These are phyloP conservation scores for Marasmarcha lunaedactyla DNA, from an alignment of 2,888 invertebrate species.

Conservation along the genomic window DNA sequence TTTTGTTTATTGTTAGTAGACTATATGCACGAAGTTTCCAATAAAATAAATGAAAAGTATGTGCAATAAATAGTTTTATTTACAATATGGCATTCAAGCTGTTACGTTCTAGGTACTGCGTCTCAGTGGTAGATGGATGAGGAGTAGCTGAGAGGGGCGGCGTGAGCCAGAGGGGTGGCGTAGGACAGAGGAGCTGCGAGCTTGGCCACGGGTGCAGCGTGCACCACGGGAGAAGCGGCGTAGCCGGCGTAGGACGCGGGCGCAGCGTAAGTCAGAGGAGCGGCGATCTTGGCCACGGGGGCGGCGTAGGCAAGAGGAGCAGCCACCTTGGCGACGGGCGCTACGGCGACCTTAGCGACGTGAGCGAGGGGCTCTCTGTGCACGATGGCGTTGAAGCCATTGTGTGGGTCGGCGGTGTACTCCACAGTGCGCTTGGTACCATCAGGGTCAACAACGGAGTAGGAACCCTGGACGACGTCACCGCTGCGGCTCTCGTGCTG, in stretches of 20 bases:
- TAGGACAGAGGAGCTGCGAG: constrained; percentile 14
- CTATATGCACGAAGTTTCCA: no score
- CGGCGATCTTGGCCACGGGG: constrained; percentile 44
- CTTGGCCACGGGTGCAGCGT: constrained; percentile 20
- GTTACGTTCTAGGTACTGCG: constrained; percentile 5
- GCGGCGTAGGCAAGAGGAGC: constrained; percentile 25
- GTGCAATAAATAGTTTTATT: constrained; percentile 31
- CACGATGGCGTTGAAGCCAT: constrained; percentile 19
- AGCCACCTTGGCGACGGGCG: constrained; percentile 39
- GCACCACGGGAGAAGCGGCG: constrained; percentile 17
- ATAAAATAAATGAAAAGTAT: no score
- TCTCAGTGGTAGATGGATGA: constrained; percentile 30
- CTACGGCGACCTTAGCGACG: constrained; percentile 41
- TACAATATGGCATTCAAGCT: constrained; percentile 27
- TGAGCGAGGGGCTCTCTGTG: constrained; percentile 20
- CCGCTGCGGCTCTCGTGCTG: constrained; percentile 28
- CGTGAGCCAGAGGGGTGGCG: constrained; percentile 20
- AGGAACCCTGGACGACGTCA: constrained; percentile 40
- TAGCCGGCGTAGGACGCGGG: constrained; percentile 43
- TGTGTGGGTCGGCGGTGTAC: constrained; percentile 48
- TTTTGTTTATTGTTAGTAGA: no score
- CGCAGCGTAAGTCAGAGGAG: constrained; percentile 23
- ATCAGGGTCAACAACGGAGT: constrained; percentile 51
- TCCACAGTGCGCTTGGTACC: constrained; percentile 47
- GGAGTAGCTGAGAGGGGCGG: constrained; percentile 31